Evolutionary conservation across 2,888 invertebrate genomes (phyloP).

Genomic region (Drosophila atripex): DNA sequence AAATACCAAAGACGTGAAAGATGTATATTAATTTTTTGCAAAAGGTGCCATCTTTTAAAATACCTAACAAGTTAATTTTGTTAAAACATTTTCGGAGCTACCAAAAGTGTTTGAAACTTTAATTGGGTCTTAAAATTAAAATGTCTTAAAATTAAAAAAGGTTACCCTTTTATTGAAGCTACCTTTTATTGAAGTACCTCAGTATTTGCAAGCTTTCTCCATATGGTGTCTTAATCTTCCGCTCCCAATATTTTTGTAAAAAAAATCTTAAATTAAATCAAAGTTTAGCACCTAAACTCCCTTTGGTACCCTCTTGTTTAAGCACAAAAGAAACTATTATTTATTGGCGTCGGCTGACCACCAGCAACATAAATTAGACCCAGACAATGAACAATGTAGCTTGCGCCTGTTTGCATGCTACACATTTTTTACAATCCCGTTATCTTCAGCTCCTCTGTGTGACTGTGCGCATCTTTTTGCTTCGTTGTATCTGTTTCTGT

Average conservation of each 20-base stretch:
- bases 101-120: too few relatives aligned
- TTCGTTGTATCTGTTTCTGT: slow-evolving; percentile 15
- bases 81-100: too few relatives aligned
- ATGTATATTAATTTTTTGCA: background rate
- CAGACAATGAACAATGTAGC: slow-evolving; percentile 68
- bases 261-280: background rate
- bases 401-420: slow-evolving; percentile 53
- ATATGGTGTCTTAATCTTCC: background rate
- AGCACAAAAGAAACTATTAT: slow-evolving; percentile 52
- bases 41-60: too few relatives aligned
- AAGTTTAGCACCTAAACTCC: slow-evolving; percentile 1
- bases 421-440: slow-evolving; percentile 51
- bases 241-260: background rate
- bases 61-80: too few relatives aligned
- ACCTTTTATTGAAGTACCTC: too few relatives aligned
- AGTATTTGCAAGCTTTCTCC: too few relatives aligned
- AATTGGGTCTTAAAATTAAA: too few relatives aligned
- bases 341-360: slow-evolving; percentile 58
- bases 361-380: slow-evolving; percentile 67
- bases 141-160: too few relatives aligned
- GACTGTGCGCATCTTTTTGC: slow-evolving; percentile 12
- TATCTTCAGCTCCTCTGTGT: slow-evolving; percentile 2
- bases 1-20: too few relatives aligned
- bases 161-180: too few relatives aligned
- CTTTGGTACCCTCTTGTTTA: slow-evolving; percentile 15